Evolutionary conservation across 2,888 invertebrate genomes (phyloP), one percentile per base, ranked within the genome.

Genomic region (Nipponacmea schrenckii): DNA sequence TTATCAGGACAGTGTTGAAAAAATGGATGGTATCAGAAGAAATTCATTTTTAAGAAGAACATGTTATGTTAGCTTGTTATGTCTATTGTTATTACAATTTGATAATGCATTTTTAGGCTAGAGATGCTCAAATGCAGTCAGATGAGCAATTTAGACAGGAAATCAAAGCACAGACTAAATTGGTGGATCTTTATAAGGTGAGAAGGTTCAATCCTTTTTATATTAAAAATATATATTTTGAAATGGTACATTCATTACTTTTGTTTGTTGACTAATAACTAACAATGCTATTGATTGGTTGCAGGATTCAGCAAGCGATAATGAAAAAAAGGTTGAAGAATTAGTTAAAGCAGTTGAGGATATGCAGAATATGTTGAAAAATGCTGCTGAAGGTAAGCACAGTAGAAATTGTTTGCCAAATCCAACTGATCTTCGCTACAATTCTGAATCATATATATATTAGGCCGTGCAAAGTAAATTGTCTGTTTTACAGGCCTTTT

Each of bases 171-270:
- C 96, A 96, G 90, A 93, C 93, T 0, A 94, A 94, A 90, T 90
- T 97, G 70, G 93, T 94, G 2, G 93, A 94, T 78, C 90, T 96
- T 15, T 96, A 96, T 85, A 95, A 95, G 90, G 92, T 85, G 70
- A 48, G 73, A 70, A 0, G 10, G 39, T 39, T 39, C 39, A 39
- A 10, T n/a, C 39, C 3, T 39, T 39, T 39, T 39, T 5, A 39
- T 10, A 39, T 31, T 2, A 31, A 31, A 3, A 3, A 3, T 31
- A 31, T 2, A 31, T 31, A 31, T 31, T 31, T 31, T 31, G 3
- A 31, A 31, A 31, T 2, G 31, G 5, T 31, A 31, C 31, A 3
- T 31, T 31, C 5, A 31, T 31, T 3, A 5, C 31, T 31, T 31
- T 39, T 10, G 10, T 39, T 39, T 10, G 7, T 39, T 39, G 39